Base-by-base conservation (phyloP, 2,888 invertebrate genomes). In the Drosophila parthenogenetica region DNA sequence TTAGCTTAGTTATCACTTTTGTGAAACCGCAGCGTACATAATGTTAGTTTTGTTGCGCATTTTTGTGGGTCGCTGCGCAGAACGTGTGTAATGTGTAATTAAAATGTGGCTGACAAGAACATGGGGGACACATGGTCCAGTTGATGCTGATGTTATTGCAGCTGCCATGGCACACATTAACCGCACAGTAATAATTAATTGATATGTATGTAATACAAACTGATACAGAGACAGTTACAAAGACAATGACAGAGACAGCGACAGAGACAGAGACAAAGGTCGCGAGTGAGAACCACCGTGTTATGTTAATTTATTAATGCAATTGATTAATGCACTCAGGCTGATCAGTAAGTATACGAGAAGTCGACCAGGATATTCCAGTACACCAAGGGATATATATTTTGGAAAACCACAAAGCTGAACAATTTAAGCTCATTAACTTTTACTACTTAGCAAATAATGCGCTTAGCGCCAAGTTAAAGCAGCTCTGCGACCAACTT, bases 241-340 rank as follows among this genome's bases (percentile, higher is more conserved):
- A 25, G 16, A 35, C 35, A 11, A 4, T 29, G 1, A 29, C 29
- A 29, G 8, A 35, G 35, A 13, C 35, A 35, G 5, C 5, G 13
- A 35, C 35, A 35, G 13, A 73, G 74, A 40, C 62, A 61, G 46
- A 46, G 25, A 45, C 5, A 45, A n/a, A 40, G n/a, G 14, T 1
- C 1, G 39, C 3, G 37, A 22, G 29, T 22, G 45, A 14, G 19
- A 10, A 29, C 17, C 5, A 29, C 40, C 59, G 35, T 35, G 35
- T 35, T 13, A 73, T 89, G 84, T 87, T 90, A 79, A 89, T 87
- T 90, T 89, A 90, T 90, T 91, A 90, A 90, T 89, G 81, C 84
- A 91, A 89, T 89, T 90, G 86, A 91, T 91, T 90, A 90, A 90
- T 90, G 81, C 75, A 81, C 80, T 66, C 68, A 8, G 62, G 76